These are phyloP conservation scores for Muricea muricata DNA, from an alignment of 92 coral and sea anemone genomes.

Conservation along the genomic window DNA sequence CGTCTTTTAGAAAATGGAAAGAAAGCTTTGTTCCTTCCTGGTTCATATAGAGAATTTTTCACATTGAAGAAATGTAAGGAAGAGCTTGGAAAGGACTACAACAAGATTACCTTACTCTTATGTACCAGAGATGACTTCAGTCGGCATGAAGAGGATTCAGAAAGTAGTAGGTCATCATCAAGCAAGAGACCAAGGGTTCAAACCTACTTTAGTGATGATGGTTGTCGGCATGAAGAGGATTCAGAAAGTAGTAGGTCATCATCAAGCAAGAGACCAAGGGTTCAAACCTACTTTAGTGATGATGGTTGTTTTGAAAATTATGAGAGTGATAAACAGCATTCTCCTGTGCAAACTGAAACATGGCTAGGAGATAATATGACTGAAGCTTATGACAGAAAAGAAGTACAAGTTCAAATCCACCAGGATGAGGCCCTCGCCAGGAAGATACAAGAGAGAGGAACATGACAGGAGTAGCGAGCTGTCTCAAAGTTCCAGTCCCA, in stretches of 20 bases:
- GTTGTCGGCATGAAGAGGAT: constrained; percentile 1
- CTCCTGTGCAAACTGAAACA: neutral
- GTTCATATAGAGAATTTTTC: constrained; percentile 60
- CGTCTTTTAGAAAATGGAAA: constrained; percentile 65
- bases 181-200: constrained; percentile 18
- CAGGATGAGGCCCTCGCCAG: constrained; percentile 61
- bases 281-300: neutral
- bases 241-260: constrained; percentile 27
- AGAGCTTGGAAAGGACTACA: constrained; percentile 70
- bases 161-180: constrained; percentile 27
- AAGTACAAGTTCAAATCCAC: neutral
- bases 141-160: constrained; percentile 11
- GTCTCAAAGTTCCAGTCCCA: neutral
- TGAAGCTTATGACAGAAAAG: neutral
- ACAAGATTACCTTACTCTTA: constrained; percentile 65
- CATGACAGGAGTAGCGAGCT: neutral
- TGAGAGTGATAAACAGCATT: neutral
- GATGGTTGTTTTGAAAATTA: neutral
- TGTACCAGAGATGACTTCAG: constrained; percentile 56
- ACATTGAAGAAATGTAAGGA: constrained; percentile 56
- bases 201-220: neutral
- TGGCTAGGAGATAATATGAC: neutral
- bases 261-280: constrained; percentile 13
- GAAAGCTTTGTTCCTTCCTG: constrained; percentile 68
- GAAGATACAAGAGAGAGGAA: constrained; percentile 51